Evolutionary conservation across 1,140 invertebrate species (phyloP).

Genomic region (Zaprionus davidi): DNA sequence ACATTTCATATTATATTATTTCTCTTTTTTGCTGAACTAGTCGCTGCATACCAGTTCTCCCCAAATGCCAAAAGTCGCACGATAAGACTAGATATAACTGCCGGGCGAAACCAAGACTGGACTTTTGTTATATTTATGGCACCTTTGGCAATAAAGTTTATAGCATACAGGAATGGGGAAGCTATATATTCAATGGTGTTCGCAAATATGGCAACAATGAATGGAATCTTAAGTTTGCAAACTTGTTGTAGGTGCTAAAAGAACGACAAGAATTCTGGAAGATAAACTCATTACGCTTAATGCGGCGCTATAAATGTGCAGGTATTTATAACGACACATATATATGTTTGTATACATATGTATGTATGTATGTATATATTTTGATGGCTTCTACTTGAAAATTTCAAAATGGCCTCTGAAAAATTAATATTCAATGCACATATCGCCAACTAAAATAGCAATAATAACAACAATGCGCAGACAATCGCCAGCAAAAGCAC

Average conservation of each 20-base stretch:
- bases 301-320: conserved; percentile 9
- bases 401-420: conserved; percentile 64
- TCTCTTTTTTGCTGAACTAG: conserved; percentile 9
- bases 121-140: conserved; percentile 1
- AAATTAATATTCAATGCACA: conserved; percentile 79
- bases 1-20: conserved; percentile 33
- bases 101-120: background rate
- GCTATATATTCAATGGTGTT: background rate
- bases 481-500: conserved; percentile 39
- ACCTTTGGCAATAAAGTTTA: background rate
- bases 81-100: background rate
- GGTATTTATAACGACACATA: background rate
- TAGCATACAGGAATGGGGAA: background rate
- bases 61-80: conserved; percentile 26
- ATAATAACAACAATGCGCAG: conserved; percentile 27
- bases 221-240: background rate
- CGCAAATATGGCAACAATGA: background rate
- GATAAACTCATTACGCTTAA: conserved; percentile 8
- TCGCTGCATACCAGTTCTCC: conserved; percentile 35
- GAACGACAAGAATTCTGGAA: background rate
- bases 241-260: conserved; percentile 3
- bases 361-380: background rate
- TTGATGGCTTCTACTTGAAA: conserved; percentile 22
- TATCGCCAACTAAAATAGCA: conserved; percentile 37
- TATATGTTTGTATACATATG: background rate